phyloP scores from a whole-genome alignment of 2,113 vertebrate species.

The Chaetodon auriga region DNA sequence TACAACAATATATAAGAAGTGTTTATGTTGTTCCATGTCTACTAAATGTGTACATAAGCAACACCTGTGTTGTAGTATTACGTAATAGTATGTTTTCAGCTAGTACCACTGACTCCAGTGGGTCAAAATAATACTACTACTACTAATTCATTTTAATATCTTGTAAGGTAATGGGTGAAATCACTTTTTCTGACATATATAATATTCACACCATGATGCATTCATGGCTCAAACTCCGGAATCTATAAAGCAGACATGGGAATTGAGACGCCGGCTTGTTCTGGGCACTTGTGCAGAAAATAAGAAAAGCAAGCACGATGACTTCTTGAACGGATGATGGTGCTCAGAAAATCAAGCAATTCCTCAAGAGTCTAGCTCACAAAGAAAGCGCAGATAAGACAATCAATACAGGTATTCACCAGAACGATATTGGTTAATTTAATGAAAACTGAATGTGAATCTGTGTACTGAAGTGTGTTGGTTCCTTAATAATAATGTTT shows the following conservation, averaged over 20 bases:
- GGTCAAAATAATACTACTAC: too few relatives aligned
- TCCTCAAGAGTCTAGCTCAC: background rate
- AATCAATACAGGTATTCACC: background rate
- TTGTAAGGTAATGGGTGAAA: background rate
- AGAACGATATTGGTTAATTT: background rate
- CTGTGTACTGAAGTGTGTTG: background rate
- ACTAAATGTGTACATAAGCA: too few relatives aligned
- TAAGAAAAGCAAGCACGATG: constrained; percentile 4
- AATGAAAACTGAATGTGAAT: constrained; percentile 5
- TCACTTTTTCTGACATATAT: background rate
- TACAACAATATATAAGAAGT: too few relatives aligned
- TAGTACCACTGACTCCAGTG: too few relatives aligned
- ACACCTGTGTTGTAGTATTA: too few relatives aligned
- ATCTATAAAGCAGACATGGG: background rate
- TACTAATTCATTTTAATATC: too few relatives aligned
- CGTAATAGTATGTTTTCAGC: too few relatives aligned
- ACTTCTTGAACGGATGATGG: background rate
- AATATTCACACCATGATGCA: background rate
- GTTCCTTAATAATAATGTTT: background rate
- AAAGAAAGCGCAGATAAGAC: background rate
- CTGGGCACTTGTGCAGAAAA: constrained; percentile 39
- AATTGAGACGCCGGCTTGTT: background rate
- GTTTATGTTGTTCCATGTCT: too few relatives aligned
- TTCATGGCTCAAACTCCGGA: background rate
- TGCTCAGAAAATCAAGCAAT: background rate